These are phyloP conservation scores for Orestias chungarensis DNA, from an alignment of 2,797 vertebrate genomes.

Conservation along the genomic window DNA sequence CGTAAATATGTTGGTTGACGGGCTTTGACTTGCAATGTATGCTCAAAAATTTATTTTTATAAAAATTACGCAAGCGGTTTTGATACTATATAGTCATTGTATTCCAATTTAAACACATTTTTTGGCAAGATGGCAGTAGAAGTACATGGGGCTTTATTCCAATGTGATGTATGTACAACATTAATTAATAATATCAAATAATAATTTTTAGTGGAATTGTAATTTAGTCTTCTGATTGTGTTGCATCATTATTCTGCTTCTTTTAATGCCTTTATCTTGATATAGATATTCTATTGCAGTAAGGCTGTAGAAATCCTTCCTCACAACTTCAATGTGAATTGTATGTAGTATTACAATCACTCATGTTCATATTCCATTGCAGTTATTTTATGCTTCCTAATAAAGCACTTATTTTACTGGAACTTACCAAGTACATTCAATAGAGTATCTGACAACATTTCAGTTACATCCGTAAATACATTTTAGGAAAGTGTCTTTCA, in stretches of 20 bases:
- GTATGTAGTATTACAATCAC: too few species aligned
- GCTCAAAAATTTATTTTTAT: background rate
- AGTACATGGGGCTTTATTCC: background rate
- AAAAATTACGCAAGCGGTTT: background rate
- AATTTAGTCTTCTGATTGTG: background rate
- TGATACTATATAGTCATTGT: background rate
- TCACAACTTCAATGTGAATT: too few species aligned
- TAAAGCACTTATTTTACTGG: too few species aligned
- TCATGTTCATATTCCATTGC: too few species aligned
- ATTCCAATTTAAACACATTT: background rate
- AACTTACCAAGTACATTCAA: too few species aligned
- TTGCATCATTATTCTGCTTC: background rate
- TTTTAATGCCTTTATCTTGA: background rate
- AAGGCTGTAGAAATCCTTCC: background rate
- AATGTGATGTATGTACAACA: background rate
- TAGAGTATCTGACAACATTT: too few species aligned
- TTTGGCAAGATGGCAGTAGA: background rate
- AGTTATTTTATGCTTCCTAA: too few species aligned
- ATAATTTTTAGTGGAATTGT: background rate
- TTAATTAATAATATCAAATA: too few species aligned
- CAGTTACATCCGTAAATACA: too few species aligned
- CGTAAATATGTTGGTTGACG: too few species aligned
- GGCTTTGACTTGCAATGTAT: background rate
- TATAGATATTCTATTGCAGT: background rate
- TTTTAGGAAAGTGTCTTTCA: too few species aligned